Evolutionary conservation across 1,140 invertebrate genomes (phyloP), one percentile per base, ranked within the genome.

Genomic region (Hylyphantes graminicola): DNA sequence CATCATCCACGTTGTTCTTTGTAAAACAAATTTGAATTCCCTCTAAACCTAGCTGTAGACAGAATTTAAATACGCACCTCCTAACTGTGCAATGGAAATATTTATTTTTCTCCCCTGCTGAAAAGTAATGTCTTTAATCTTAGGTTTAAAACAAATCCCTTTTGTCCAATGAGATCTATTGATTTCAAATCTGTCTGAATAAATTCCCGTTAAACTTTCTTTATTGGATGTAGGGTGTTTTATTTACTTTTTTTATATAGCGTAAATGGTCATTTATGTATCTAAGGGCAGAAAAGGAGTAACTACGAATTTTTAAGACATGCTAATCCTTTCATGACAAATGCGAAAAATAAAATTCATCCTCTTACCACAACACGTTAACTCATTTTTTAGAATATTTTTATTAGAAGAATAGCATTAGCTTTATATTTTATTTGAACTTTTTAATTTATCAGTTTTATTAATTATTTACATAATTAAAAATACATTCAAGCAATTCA

Each of bases 101-200:
- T 65, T 57, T 59, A 55, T 68, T 68, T 57, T 79, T 79, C 64
- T 68, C 48, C 51, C 21, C 13, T 35, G 55, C n/a, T 11, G 19
- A 12, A 68, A 72, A 51, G 50, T 72, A 81, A 81, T 81, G 78
- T 57, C 67, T 81, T 55, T 81, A 81, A 81, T 81, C 55, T 78
- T 51, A 73, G 67, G 50, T 63, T 81, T 76, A 35, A 61, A 68
- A 79, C 51, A 54, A 72, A 81, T 61, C 73, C 78, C 78, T 81
- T 61, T 48, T n/a, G 9, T 68, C 21, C 53, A 79, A 68, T 68
- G 77, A 68, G 65, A 79, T 73, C 55, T 63, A 81, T 81, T 73
- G 78, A 72, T 81, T 81, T 61, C 15, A 63, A 81, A 81, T 63
- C 78, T 72, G 78, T 81, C 67, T 61, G 78, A 81, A 81, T 81